Evolutionary conservation across 2,113 vertebrate genomes (phyloP), one percentile per base, ranked within the genome.

Genomic region (Anarrhichthys ocellatus): DNA sequence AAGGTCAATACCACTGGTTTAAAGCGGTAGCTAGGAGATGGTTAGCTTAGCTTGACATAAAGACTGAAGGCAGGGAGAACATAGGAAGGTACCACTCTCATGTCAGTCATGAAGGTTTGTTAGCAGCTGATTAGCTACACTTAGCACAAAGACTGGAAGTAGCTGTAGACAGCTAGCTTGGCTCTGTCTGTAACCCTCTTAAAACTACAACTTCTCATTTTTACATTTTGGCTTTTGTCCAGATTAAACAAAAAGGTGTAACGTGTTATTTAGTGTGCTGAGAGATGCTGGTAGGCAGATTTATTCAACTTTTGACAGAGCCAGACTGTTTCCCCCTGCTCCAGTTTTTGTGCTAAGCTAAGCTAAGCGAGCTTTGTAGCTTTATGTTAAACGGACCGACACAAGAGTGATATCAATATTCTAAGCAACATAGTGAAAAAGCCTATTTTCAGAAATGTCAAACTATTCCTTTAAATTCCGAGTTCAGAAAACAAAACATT

Each of bases 401-500:
- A 62, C 13, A 2, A 79, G 24, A 61, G 42, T 46, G 36, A 1
- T 40, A 63, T 46, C 24, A 76, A 48, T 62, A 54, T 66, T 67
- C 27, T 61, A 27, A 0, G 42, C 46, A n/a, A 48, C 50, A 75
- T 48, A 40, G 32, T 29, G 38, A 69, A 42, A 18, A 18, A 10
- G 9, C 9, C 14, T 32, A 9, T 63, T 59, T 78, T 36, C 34
- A 40, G n/a, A 68, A 71, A 36, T 40, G n/a, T 14, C 46, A 15
- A 75, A 83, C 36, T 71, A 50, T 59, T 52, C 22, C 54, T 71
- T 77, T 80, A 18, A 68, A 63, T 59, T 32, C 52, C 73, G 38
- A 54, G 15, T 18, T 58, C 5, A 70, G 10, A 22, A 40, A 79
- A 61, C 15, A 58, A 56, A 10, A 67, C 52, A 52, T 3, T 59